These are phyloP conservation scores for Diceros bicornis DNA, from an alignment of 2,797 vertebrate genomes.

Conservation along the genomic window DNA sequence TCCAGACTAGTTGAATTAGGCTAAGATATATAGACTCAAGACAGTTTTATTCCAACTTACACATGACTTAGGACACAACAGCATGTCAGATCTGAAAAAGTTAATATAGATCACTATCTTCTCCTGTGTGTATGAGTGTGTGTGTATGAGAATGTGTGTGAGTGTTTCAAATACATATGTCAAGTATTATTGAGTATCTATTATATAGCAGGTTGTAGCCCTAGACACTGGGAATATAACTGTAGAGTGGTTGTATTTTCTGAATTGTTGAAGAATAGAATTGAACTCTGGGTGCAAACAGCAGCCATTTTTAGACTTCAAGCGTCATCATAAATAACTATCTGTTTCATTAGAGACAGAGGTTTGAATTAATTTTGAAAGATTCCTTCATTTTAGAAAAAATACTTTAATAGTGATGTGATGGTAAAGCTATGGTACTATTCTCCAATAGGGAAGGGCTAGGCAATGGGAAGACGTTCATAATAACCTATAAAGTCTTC, in stretches of 20 bases:
- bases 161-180: not conserved
- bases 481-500: not conserved
- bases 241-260: not conserved
- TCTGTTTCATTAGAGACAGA: constrained; percentile 39
- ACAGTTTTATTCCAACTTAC: not conserved
- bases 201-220: not conserved
- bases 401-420: not conserved
- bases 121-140: not conserved
- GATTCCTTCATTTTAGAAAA: constrained; percentile 39
- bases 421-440: not conserved
- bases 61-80: not conserved
- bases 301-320: constrained; percentile 31
- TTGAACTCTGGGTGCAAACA: not conserved
- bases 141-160: not conserved
- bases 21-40: not conserved
- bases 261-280: constrained; percentile 41
- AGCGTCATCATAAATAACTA: constrained; percentile 43
- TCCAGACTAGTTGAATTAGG: not conserved
- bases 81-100: not conserved
- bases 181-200: not conserved
- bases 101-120: not conserved
- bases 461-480: not conserved
- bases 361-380: constrained; percentile 55
- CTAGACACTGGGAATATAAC: not conserved
- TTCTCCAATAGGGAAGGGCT: not conserved